phyloP scores from a whole-genome alignment of 64 coral and sea anemone genomes.

The Platygyra sinensis region DNA sequence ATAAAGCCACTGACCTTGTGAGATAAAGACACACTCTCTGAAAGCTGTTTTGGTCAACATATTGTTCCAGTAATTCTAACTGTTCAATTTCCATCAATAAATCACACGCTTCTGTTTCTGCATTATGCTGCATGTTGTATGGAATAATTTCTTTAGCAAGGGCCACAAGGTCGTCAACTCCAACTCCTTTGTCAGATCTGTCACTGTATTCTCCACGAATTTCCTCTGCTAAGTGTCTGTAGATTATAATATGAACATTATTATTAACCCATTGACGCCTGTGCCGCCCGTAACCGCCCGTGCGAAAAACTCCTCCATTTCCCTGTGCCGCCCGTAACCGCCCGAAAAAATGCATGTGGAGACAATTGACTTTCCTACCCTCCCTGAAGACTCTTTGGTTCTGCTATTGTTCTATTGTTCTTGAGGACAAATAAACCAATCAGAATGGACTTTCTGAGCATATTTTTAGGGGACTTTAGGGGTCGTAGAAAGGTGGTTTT shows the following conservation, averaged over 20 bases:
- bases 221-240: constrained; percentile 94
- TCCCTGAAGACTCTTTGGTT: too few species aligned
- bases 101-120: constrained; percentile 95
- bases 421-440: too few species aligned
- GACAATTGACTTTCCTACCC: too few species aligned
- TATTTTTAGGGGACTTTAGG: too few species aligned
- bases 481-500: too few species aligned
- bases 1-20: constrained; percentile 73
- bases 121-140: constrained; percentile 96
- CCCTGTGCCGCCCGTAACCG: too few species aligned
- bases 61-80: constrained; percentile 68
- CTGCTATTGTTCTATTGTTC: too few species aligned
- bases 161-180: constrained; percentile 66
- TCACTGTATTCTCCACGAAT: constrained; percentile 87
- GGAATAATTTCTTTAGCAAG: constrained; percentile 88
- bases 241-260: not conserved
- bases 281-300: too few species aligned
- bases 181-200: constrained; percentile 45
- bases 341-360: too few species aligned
- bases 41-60: constrained; percentile 85
- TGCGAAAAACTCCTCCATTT: too few species aligned
- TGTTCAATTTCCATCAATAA: constrained; percentile 96
- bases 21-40: constrained; percentile 96
- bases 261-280: too few species aligned
- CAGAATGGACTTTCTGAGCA: too few species aligned